phyloP scores from a whole-genome alignment of 1,140 invertebrate species.

The Ceratoteleas bidentatus region DNA sequence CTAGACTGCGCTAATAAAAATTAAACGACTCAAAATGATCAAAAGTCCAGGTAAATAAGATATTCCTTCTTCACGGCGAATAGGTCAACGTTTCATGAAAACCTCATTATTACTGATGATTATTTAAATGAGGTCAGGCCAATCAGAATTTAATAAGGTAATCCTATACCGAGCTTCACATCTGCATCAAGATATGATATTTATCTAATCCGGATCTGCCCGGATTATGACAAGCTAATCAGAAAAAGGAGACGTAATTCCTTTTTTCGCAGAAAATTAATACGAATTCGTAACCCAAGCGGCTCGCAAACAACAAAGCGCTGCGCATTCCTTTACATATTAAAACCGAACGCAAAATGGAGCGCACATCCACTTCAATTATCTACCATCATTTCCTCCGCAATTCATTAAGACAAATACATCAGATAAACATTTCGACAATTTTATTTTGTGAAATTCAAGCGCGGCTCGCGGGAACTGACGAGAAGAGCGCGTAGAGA shows the following conservation, averaged over 20 bases:
- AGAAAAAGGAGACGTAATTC: slow-evolving; percentile 30
- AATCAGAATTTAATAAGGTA: slow-evolving; percentile 56
- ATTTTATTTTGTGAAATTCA: slow-evolving; percentile 19
- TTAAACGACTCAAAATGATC: neutral
- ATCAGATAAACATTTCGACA: slow-evolving; percentile 38
- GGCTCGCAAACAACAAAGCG: slow-evolving; percentile 13
- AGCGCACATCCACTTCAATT: slow-evolving; percentile 11
- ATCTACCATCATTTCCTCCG: slow-evolving; percentile 17
- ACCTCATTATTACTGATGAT: slow-evolving; percentile 35
- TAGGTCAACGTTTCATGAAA: slow-evolving; percentile 22
- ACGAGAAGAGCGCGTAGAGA: slow-evolving; percentile 5
- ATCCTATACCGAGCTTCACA: slow-evolving; percentile 15
- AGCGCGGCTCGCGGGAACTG: slow-evolving; percentile 1
- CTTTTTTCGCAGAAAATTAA: slow-evolving; percentile 36
- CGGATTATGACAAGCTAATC: slow-evolving; percentile 42
- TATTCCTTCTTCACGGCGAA: slow-evolving; percentile 8
- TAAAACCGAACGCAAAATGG: slow-evolving; percentile 12
- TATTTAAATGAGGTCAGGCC: slow-evolving; percentile 44
- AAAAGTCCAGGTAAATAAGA: slow-evolving; percentile 13
- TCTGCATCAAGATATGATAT: slow-evolving; percentile 52
- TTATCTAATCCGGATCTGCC: slow-evolving; percentile 39
- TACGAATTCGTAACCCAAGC: slow-evolving; percentile 19
- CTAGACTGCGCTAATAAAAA: no score
- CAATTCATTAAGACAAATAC: slow-evolving; percentile 27
- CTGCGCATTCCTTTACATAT: slow-evolving; percentile 32